Evolutionary conservation across 2,888 invertebrate species (phyloP).

Genomic region (Ectemnius cavifrons): DNA sequence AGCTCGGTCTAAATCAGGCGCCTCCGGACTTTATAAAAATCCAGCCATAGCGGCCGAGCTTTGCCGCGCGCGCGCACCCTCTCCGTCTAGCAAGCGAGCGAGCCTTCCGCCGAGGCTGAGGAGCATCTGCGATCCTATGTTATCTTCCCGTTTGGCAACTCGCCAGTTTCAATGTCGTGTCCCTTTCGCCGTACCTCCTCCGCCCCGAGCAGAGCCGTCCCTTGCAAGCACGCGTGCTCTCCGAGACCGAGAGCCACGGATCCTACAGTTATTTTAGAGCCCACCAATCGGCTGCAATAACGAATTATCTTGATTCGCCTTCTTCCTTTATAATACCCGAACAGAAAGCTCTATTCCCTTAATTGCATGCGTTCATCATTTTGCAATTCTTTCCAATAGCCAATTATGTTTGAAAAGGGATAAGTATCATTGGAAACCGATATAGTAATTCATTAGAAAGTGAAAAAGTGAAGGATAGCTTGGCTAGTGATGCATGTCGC

Average conservation of each 20-base stretch:
- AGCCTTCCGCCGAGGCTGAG: background rate
- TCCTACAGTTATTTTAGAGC: conserved; percentile 58
- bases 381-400: too few relatives aligned
- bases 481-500: conserved; percentile 8
- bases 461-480: background rate
- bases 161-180: conserved; percentile 55
- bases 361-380: too few relatives aligned
- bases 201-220: conserved; percentile 44
- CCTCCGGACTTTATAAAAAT: conserved; percentile 55
- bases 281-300: conserved; percentile 48
- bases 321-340: conserved; percentile 20
- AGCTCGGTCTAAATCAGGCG: conserved; percentile 58
- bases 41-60: conserved; percentile 24
- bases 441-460: background rate
- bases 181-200: conserved; percentile 57
- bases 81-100: background rate
- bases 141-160: conserved; percentile 61
- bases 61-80: background rate
- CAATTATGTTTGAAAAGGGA: too few relatives aligned
- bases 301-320: conserved; percentile 54
- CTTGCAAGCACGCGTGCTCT: conserved; percentile 39
- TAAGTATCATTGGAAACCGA: too few relatives aligned
- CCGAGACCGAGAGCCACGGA: background rate
- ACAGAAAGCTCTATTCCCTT: too few relatives aligned
- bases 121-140: conserved; percentile 57